Base-by-base conservation (phyloP, 2,888 invertebrate genomes). In the Furcula furcula region DNA sequence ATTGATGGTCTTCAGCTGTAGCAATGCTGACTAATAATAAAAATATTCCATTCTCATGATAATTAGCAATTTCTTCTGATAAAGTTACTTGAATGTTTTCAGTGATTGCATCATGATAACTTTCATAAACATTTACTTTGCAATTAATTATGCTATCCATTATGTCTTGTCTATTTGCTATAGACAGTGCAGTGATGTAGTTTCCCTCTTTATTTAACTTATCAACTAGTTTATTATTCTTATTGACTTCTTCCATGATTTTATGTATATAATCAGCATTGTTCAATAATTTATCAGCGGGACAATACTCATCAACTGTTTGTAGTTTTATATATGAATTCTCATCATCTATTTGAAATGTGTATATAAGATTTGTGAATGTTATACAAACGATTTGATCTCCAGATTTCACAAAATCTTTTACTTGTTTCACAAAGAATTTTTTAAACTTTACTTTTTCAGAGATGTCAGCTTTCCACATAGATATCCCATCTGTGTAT, bases 301-400 rank as follows among this genome's bases (percentile, higher is more conserved):
- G 32, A 36, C 54, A 70, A 42, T 78, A 79, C 16, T 68, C 62
- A 1, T 65, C 56, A 1, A 22, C 32, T 1, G 46, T 30, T 11
- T 48, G 36, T 5, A 42, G 22, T 38, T 59, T 61, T 7, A 73
- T 13, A 50, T 67, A 80, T 3, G 60, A 56, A 4, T 36, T 30
- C 0, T 66, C 51, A 46, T 76, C 53, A 32, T 77, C 65, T 15
- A 75, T 26, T 1, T 55, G 34, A 36, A 85, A 69, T 40, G 53
- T 57, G 41, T 86, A 84, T 21, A 84, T 53, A 9, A 76, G 40
- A 35, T 82, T 70, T 5, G 54, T 55, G 34, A 59, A 87, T 36
- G 86, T 80, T 1, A 78, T 76, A 43, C 84, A 84, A 11, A 87
- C 52, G 4, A 87, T 48, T 52, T 64, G 54, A 31, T 78, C 66